phyloP scores from a whole-genome alignment of 1,140 invertebrate genomes.

The Procambarus virginalis region DNA sequence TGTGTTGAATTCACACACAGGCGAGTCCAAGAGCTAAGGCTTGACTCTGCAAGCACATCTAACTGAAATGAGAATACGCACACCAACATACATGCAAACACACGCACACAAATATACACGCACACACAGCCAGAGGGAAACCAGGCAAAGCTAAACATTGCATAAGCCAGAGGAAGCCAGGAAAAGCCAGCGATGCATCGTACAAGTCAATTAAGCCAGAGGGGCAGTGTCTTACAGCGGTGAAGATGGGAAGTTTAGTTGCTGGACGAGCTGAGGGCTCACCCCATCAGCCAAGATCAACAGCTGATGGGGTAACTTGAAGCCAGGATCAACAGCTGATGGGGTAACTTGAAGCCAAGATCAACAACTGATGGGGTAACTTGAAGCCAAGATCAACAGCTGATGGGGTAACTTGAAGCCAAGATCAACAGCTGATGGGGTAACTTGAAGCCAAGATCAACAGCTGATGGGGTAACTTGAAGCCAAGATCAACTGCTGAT shows the following conservation, averaged over 20 bases:
- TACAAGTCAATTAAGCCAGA: neutral
- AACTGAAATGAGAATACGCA: no score
- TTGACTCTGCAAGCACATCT: no score
- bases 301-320: neutral
- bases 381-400: neutral
- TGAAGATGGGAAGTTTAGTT: neutral
- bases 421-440: neutral
- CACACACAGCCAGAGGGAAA: conserved; percentile 5
- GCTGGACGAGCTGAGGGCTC: neutral
- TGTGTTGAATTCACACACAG: no score
- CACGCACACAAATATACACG: neutral
- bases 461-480: neutral
- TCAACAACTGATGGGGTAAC: neutral
- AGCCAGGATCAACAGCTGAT: neutral
- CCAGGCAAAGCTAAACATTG: no score
- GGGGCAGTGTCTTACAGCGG: conserved; percentile 19
- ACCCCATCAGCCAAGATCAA: neutral
- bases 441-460: neutral
- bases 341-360: neutral
- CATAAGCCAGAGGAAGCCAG: neutral
- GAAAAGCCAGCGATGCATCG: neutral
- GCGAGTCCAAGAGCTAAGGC: no score
- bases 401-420: neutral
- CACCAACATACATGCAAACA: no score
- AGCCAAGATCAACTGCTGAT: neutral